Evolutionary conservation across 2,797 vertebrate species (phyloP).

Genomic region (Pangasius mekongensis): DNA sequence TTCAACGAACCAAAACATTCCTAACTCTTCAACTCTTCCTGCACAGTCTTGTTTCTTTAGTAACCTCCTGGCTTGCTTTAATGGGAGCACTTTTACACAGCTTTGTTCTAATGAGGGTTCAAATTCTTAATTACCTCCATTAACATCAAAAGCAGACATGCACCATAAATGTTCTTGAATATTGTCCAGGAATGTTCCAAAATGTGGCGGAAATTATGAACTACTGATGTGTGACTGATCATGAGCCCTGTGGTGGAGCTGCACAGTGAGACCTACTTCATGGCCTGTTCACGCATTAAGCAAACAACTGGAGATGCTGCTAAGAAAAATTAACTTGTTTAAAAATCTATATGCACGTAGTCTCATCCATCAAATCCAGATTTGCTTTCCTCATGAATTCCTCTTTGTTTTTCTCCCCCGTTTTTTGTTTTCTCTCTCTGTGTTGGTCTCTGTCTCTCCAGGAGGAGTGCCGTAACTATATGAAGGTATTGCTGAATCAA

Average conservation of each 20-base stretch:
- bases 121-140: slow-evolving; percentile 12
- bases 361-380: slow-evolving; percentile 15
- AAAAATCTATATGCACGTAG: slow-evolving; percentile 3
- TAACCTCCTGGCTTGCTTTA: slow-evolving; percentile 33
- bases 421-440: slow-evolving; percentile 9
- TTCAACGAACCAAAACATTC: slow-evolving; percentile 42
- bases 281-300: slow-evolving; percentile 4
- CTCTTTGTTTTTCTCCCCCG: not conserved
- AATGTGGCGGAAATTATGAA: not conserved
- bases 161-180: slow-evolving; percentile 2
- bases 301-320: slow-evolving; percentile 22
- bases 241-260: slow-evolving; percentile 39
- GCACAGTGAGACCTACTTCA: slow-evolving; percentile 25
- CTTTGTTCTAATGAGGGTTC: slow-evolving; percentile 1
- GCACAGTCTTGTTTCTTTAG: slow-evolving; percentile 19
- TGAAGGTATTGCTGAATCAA: slow-evolving; percentile 91
- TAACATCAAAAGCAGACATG: slow-evolving; percentile 29
- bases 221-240: not conserved
- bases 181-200: not conserved
- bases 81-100: slow-evolving; percentile 13
- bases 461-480: slow-evolving; percentile 95
- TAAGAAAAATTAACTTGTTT: not conserved
- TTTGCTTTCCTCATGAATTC: slow-evolving; percentile 5
- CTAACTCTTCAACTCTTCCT: slow-evolving; percentile 16
- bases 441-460: slow-evolving; percentile 60